These are phyloP conservation scores for Dermochelys coriacea DNA, from an alignment of 2,797 vertebrate species.

Conservation along the genomic window DNA sequence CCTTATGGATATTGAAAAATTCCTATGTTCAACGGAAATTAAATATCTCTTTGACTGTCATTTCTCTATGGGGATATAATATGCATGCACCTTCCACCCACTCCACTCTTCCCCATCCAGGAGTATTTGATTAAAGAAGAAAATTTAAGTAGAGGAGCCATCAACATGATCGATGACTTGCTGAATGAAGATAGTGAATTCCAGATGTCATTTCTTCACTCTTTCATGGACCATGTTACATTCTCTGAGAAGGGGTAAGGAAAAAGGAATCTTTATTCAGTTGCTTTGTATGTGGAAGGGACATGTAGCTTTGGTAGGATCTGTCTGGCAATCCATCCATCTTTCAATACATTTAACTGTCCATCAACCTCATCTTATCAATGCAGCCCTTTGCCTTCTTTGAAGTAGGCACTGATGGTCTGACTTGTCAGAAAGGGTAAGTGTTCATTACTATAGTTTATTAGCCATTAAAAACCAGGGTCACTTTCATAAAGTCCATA, in stretches of 20 bases:
- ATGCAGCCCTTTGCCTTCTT: no score
- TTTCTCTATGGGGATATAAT: background rate
- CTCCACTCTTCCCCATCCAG: background rate
- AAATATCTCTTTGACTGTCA: background rate
- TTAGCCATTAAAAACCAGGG: no score
- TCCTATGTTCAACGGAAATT: background rate
- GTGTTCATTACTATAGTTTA: no score
- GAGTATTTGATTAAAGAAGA: constrained; percentile 80
- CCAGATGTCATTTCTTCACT: constrained; percentile 83
- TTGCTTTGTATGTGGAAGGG: no score
- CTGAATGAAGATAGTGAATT: constrained; percentile 86
- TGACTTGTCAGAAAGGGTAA: no score
- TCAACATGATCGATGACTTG: constrained; percentile 87
- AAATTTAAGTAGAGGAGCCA: constrained; percentile 83
- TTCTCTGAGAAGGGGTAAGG: constrained; percentile 39
- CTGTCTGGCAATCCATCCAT: no score
- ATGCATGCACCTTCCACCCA: background rate
- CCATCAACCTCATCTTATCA: no score
- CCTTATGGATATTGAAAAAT: background rate
- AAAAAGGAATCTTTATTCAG: no score
- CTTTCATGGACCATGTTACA: constrained; percentile 61
- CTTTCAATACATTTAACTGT: no score
- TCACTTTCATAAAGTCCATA: no score
- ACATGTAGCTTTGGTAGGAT: background rate
- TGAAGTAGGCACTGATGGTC: no score